Percentiles rank a stretch among this genome's conserved stretches.
These are phyloP conservation scores for Drosophila recens DNA, from an alignment of 2,888 invertebrate genomes.

Conservation along the genomic window DNA sequence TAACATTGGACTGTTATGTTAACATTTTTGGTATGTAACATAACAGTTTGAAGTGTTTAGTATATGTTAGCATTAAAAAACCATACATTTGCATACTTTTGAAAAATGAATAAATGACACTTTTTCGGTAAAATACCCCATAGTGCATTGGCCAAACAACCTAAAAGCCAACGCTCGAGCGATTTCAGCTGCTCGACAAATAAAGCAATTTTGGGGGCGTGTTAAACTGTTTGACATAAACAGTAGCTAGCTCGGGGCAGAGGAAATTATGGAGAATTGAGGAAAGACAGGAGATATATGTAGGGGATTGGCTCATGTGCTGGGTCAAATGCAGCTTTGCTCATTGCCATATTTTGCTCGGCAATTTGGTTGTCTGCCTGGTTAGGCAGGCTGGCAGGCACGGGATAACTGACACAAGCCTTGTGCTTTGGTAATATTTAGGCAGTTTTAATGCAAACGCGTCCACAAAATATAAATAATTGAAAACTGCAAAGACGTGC, in stretches of 20 bases:
- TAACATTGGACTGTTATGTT: no score
- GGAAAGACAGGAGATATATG: neutral
- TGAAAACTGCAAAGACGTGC: slow-evolving; percentile 80
- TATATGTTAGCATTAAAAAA: no score
- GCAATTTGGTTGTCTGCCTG: slow-evolving; percentile 61
- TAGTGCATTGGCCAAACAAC: slow-evolving; percentile 40
- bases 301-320: slow-evolving; percentile 67
- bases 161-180: slow-evolving; percentile 39
- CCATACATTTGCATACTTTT: no score
- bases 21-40: no score
- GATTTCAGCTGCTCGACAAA: slow-evolving; percentile 53
- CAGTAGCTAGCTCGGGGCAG: slow-evolving; percentile 28
- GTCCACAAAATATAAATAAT: slow-evolving; percentile 81
- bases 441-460: slow-evolving; percentile 76
- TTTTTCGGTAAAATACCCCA: no score
- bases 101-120: no score
- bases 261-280: neutral
- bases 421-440: slow-evolving; percentile 63
- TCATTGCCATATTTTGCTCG: slow-evolving; percentile 56
- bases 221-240: slow-evolving; percentile 69
- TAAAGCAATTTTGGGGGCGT: slow-evolving; percentile 66
- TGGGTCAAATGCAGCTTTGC: slow-evolving; percentile 59
- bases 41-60: no score
- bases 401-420: slow-evolving; percentile 25
- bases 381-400: slow-evolving; percentile 18